Evolutionary conservation across 2,113 vertebrate species (phyloP), one percentile per base, ranked within the genome.

Genomic region (Hippocampus zosterae): DNA sequence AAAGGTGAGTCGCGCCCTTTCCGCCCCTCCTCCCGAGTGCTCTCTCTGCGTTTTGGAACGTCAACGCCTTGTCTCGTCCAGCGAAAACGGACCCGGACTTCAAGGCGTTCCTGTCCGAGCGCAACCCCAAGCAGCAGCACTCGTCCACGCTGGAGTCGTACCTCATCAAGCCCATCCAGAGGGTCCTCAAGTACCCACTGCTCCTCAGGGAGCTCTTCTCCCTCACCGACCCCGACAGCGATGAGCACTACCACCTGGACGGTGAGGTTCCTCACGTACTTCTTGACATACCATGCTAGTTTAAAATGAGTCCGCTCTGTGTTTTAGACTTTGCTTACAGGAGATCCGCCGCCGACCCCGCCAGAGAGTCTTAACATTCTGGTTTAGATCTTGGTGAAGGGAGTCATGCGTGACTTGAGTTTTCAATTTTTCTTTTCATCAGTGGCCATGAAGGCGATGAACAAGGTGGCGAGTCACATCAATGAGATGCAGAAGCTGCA

Each of bases 401-500:
- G 46, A 48, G 16, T 18, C 46, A 18, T 59, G 19, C 11, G 19
- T 15, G 46, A 46, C 12, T 3, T 37, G 25, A 12, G 16, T 25
- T 19, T 77, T 16, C 66, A 3, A 5, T 33, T 33, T 19, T 19
- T 16, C 46, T 5, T 64, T 41, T 84, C 41, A 68, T 3, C 73
- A 99, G 97, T 98, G 92, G 97, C 97, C 62, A 95, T 96, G 89
- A 98, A 96, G 88, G 96, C 97, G 29, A 99, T 99, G 97, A 98
- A 98, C 89, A 98, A 98, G 88, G 97, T 99, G 11, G 97, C 97
- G 10, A 98, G 97, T 85, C 97, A 99, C 80, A 99, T 99, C 71
- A 99, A 99, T 6, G 97, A 99, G 78, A 98, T 99, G 97, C 97
- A 99, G 87, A 99, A 99, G 84, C 95, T 99, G 81, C 96, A 99